Evolutionary conservation across 2,888 invertebrate genomes (phyloP).

Genomic region (Drosophila demipolita): DNA sequence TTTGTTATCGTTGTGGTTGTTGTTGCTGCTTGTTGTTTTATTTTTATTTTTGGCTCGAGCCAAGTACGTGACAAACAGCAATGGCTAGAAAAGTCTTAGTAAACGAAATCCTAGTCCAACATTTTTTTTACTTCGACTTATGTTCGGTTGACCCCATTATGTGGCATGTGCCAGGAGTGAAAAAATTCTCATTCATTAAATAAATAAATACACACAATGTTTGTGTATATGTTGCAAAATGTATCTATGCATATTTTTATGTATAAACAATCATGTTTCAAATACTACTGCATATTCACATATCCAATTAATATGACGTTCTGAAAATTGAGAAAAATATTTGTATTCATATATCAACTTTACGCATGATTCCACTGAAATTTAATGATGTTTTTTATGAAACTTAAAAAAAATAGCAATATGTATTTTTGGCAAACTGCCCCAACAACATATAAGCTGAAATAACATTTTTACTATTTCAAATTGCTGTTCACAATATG

Average conservation of each 20-base stretch:
- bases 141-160: constrained; percentile 43
- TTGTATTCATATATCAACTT: neutral
- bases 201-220: constrained; percentile 41
- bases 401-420: neutral
- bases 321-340: neutral
- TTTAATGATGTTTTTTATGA: neutral
- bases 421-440: neutral
- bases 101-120: constrained; percentile 69
- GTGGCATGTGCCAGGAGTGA: constrained; percentile 11
- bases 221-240: constrained; percentile 1
- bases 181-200: constrained; percentile 53
- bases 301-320: neutral
- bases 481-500: neutral
- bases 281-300: neutral
- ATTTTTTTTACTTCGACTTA: constrained; percentile 50
- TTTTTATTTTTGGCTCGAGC: constrained; percentile 16
- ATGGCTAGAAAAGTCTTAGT: constrained; percentile 66
- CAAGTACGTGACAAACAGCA: constrained; percentile 60
- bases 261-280: constrained; percentile 18
- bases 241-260: constrained; percentile 1
- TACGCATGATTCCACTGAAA: neutral
- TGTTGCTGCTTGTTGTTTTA: neutral
- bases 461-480: neutral
- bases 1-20: constrained; percentile 35
- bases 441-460: neutral